These are phyloP conservation scores for Lagodon rhomboides DNA, from an alignment of 2,797 vertebrate species.

Conservation along the genomic window DNA sequence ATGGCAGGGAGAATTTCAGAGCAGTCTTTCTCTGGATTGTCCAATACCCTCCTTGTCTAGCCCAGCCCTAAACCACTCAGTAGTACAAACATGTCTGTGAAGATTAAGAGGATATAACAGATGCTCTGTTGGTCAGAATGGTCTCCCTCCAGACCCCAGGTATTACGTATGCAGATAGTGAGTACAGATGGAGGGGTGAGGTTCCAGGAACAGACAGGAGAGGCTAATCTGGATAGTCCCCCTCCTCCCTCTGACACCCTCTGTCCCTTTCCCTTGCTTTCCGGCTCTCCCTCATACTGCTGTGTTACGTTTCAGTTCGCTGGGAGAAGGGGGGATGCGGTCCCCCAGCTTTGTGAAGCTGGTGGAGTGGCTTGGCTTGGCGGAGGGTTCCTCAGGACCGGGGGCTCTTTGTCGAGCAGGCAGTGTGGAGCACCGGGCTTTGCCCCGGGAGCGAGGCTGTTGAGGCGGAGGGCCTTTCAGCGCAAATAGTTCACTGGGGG, in stretches of 20 bases:
- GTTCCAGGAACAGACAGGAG: slow-evolving; percentile 67
- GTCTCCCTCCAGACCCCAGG: slow-evolving; percentile 53
- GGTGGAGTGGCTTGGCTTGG: slow-evolving; percentile 82
- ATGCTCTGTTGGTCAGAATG: slow-evolving; percentile 39
- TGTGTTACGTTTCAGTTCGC: slow-evolving; percentile 77
- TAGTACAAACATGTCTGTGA: slow-evolving; percentile 52
- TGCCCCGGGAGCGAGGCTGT: slow-evolving; percentile 70
- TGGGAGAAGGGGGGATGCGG: slow-evolving; percentile 73
- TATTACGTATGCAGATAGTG: slow-evolving; percentile 37
- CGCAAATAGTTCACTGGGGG: slow-evolving; percentile 69
- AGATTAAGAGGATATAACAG: slow-evolving; percentile 59
- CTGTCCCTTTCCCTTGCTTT: slow-evolving; percentile 17
- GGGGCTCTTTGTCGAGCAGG: slow-evolving; percentile 77
- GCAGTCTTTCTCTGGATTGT: slow-evolving; percentile 57
- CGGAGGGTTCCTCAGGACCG: slow-evolving; percentile 53
- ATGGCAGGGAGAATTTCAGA: slow-evolving; percentile 53
- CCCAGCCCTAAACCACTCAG: slow-evolving; percentile 51
- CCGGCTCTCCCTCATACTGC: slow-evolving; percentile 61
- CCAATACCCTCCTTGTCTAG: slow-evolving; percentile 42
- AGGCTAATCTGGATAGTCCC: slow-evolving; percentile 65
- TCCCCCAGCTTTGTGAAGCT: slow-evolving; percentile 80
- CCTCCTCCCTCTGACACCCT: slow-evolving; percentile 41
- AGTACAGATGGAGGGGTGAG: slow-evolving; percentile 41
- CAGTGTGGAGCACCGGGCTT: slow-evolving; percentile 82
- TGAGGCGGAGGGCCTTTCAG: slow-evolving; percentile 76